phyloP scores from a whole-genome alignment of 2,113 vertebrate species.

The Physeter macrocephalus region DNA sequence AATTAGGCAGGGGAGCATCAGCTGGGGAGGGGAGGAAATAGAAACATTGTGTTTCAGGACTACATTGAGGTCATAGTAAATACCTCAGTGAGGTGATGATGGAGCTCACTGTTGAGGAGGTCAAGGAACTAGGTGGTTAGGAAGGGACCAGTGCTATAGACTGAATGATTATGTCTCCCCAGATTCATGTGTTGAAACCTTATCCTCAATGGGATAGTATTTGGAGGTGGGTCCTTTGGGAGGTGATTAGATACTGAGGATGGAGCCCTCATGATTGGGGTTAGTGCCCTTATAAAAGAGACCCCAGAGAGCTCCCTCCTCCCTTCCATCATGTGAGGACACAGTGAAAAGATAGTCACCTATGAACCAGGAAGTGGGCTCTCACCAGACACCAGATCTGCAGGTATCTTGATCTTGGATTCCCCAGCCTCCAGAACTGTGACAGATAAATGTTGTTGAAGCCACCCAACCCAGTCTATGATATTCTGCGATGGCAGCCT shows the following conservation, averaged over 20 bases:
- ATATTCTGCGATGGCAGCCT: background rate
- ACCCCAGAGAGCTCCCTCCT: background rate
- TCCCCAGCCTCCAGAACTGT: background rate
- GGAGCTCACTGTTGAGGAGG: background rate
- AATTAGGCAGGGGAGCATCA: fast-evolving
- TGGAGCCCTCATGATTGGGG: background rate
- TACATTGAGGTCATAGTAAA: background rate
- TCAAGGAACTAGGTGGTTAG: background rate
- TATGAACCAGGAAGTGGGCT: background rate
- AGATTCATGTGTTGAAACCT: background rate
- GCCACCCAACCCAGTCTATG: fast-evolving
- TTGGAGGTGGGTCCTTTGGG: background rate
- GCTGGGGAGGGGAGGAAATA: background rate
- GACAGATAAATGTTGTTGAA: background rate
- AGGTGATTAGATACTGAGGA: background rate
- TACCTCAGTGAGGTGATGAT: background rate
- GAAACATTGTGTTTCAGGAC: fast-evolving
- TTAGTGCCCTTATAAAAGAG: background rate
- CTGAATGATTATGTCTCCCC: no score
- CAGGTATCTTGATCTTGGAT: background rate
- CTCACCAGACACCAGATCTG: background rate
- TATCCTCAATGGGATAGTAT: background rate
- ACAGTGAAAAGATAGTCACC: background rate
- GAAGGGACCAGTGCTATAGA: background rate
- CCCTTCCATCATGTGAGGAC: background rate